These are phyloP conservation scores for Lepidocyrtinus sp. DNA, from an alignment of 2,888 invertebrate genomes.

Conservation along the genomic window DNA sequence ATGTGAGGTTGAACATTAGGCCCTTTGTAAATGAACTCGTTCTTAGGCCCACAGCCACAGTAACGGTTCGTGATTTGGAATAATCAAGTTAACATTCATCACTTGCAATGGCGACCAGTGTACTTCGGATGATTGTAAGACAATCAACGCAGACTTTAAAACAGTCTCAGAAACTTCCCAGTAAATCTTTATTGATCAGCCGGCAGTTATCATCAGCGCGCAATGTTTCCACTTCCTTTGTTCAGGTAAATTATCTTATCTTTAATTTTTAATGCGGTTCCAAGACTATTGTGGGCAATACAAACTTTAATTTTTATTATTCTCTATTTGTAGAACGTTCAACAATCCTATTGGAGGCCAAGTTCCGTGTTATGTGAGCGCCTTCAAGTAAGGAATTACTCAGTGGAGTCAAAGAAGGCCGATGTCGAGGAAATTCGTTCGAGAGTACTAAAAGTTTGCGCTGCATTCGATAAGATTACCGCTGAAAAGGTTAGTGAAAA, in stretches of 20 bases:
- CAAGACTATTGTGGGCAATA: background rate
- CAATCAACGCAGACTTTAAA: constrained; percentile 39
- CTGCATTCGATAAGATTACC: constrained; percentile 90
- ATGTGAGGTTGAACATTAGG: no score
- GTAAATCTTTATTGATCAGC: constrained; percentile 31
- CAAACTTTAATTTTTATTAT: background rate
- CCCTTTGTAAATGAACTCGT: no score
- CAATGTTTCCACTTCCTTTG: constrained; percentile 33
- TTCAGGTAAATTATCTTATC: constrained; percentile 28
- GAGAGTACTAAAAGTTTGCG: constrained; percentile 89
- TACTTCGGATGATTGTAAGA: constrained; percentile 46
- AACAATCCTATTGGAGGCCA: constrained; percentile 22
- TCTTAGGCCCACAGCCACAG: no score
- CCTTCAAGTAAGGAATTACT: constrained; percentile 35
- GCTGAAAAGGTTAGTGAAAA: constrained; percentile 82
- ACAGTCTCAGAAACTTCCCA: constrained; percentile 40
- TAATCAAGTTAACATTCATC: background rate
- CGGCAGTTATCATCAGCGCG: constrained; percentile 34
- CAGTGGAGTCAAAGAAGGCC: constrained; percentile 30
- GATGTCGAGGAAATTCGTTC: constrained; percentile 80
- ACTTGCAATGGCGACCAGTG: constrained; percentile 46
- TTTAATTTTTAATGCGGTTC: background rate
- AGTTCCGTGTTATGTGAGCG: constrained; percentile 46
- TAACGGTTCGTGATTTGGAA: no score
- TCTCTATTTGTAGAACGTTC: constrained; percentile 26